Evolutionary conservation across 64 coral and sea anemone species (phyloP), one percentile per base, ranked within the genome.

Genomic region (Actinia equina): DNA sequence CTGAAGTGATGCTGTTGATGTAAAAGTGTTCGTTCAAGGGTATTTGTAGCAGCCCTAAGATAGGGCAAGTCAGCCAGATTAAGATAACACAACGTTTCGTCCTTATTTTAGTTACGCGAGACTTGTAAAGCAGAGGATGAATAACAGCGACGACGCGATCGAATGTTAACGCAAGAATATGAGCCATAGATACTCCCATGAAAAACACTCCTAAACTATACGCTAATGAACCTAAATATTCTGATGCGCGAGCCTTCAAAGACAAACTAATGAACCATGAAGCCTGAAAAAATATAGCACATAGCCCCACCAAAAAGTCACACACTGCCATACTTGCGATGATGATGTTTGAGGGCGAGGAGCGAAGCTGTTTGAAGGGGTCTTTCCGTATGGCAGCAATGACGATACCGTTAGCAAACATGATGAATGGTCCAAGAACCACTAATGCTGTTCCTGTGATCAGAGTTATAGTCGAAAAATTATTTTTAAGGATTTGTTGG

Each of bases 341-440:
- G 44, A 82, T 82, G 27, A 25, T 82, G n/a, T 22, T 82, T 18
- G 80, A 52, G 0, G 80, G 80, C 13, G 80, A 46, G 43, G 80
- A 56, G 23, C 80, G 80, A 56, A 82, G 80, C 18, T 52, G 80
- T 82, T 82, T 82, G 44, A 49, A 82, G 12, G 80, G 80, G 53
- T 52, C 80, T 17, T 52, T 45, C 80, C 80, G 52, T 22, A 82
- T 82, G 30, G 80, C 80, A 56, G 44, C 44, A 56, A 82, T n/a
- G 19, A 82, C 80, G 43, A 56, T 41, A 43, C 44, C 80, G 23
- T 82, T 51, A n/a, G 44, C 80, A 52, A 82, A 19, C 44, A 51
- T 51, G 43, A 51, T 56, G 14, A 82, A 14, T 3, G 80, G 80
- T 25, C 80, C 18, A 16, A 82, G 0, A 9, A 82, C 25, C 26